phyloP scores from a whole-genome alignment of 2,888 invertebrate genomes.

The Eugnorisma glareosa region DNA sequence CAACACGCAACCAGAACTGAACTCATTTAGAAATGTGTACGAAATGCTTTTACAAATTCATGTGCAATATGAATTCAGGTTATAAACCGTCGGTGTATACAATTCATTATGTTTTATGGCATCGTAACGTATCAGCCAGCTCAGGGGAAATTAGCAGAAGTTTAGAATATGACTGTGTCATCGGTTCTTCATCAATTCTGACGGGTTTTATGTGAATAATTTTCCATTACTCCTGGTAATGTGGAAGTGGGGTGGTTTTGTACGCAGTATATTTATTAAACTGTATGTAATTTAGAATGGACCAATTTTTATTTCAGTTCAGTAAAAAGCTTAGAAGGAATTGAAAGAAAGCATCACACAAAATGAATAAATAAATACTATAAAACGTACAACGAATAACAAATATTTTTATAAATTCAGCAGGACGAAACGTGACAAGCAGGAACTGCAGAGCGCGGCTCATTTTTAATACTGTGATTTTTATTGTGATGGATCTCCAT shows the following conservation, averaged over 20 bases:
- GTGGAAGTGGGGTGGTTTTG: conserved; percentile 1
- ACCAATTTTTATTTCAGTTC: neutral
- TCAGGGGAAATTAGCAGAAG: conserved; percentile 82
- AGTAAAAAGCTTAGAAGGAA: neutral
- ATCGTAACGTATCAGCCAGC: conserved; percentile 77
- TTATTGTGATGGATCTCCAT: neutral
- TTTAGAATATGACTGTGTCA: conserved; percentile 72
- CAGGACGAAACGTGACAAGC: too few species aligned
- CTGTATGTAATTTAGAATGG: too few species aligned
- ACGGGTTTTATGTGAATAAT: conserved; percentile 44
- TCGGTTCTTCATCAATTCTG: conserved; percentile 61
- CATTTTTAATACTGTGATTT: neutral
- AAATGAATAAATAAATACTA: too few species aligned
- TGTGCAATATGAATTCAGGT: conserved; percentile 71
- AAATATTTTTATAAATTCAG: too few species aligned
- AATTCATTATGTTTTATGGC: conserved; percentile 77
- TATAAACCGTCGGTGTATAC: conserved; percentile 68
- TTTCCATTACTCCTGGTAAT: conserved; percentile 25
- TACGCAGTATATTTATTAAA: neutral
- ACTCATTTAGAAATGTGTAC: conserved; percentile 45
- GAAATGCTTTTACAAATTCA: conserved; percentile 65
- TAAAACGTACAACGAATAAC: too few species aligned
- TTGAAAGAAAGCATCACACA: too few species aligned
- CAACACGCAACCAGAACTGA: conserved; percentile 3
- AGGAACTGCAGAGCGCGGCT: neutral